Base-by-base conservation (phyloP, 92 coral and sea anemone genomes). In the Epizoanthus rinbou region DNA sequence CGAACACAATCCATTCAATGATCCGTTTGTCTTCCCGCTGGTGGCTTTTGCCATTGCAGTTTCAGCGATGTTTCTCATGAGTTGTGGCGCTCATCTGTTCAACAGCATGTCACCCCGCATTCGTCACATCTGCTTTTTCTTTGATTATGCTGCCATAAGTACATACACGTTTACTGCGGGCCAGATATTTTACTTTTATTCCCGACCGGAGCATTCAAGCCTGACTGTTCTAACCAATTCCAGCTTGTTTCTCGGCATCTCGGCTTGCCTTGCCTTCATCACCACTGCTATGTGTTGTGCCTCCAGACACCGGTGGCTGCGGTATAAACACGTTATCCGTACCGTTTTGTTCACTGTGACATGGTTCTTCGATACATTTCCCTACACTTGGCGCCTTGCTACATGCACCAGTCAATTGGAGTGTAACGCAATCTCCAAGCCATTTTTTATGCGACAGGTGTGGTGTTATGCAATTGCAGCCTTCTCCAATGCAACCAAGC, bases 111-210 rank as follows among this genome's bases (percentile, higher is more conserved):
- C 98, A 10, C 80, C 91, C 5, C 75, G 90, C 43, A 89, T 89
- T 14, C 94, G 95, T 64, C 96, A 94, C 54, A 85, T 92, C 21
- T 95, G 99, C 71, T 96, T 96, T 67, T 96, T 92, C 86, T 88
- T 96, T 72, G 99, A 96, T 67, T 96, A 96, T 41, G 94, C 98
- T 23, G 99, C 96, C 21, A 92, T 96, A 37, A 88, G 98, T 57
- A 89, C 91, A 2, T 94, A 91, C 85, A 93, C 95, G 3, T 96
- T 96, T 73, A 89, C 97, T 10, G 99, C 92, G 3, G 95, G 94
- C 3, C 97, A 91, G 73, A 94, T 91, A 16, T 91, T 96, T 81
- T 93, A 89, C 76, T 96, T 91, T 63, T 96, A 96, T 68, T 94
- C 97, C 45, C 86, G 99, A 63, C 99, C 99, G 45, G 83, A 89